These are phyloP conservation scores for Fulmarus glacialis DNA, from an alignment of 2,113 vertebrate species.

Conservation along the genomic window DNA sequence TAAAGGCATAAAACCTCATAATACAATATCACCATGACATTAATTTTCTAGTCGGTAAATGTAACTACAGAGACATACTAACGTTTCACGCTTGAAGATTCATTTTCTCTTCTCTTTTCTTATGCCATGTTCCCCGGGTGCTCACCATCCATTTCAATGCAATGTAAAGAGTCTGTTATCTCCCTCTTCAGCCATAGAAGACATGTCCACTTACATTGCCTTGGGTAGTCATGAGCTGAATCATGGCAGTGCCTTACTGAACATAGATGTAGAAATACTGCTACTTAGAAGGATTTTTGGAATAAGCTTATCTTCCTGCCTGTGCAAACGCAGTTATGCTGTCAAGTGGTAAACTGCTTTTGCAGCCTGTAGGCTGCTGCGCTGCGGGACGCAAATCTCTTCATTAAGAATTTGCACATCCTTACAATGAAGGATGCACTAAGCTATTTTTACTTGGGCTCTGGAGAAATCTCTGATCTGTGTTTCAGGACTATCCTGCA, in stretches of 20 bases:
- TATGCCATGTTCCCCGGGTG: accelerated
- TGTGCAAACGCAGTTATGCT: not conserved
- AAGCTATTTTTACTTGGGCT: not conserved
- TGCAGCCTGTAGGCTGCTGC: not conserved
- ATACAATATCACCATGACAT: not conserved
- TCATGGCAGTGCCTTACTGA: not conserved
- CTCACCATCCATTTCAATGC: not conserved
- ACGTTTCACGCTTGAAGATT: not conserved
- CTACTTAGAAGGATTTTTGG: not conserved
- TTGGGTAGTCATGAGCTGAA: not conserved
- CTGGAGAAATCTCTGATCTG: not conserved
- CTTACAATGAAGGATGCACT: not conserved
- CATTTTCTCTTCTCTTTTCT: not conserved
- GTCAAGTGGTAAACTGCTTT: not conserved
- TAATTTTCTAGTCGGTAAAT: not conserved
- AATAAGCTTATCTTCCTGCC: not conserved
- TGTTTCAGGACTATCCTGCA: not conserved
- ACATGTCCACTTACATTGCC: accelerated
- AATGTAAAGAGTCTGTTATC: not conserved
- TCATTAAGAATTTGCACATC: not conserved
- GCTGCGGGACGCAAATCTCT: not conserved
- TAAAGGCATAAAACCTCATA: not conserved
- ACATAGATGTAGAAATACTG: not conserved
- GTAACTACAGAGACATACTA: not conserved
- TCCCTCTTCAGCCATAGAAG: not conserved